Conservation (phyloP, 2,888 invertebrate genomes). For the Anticlea derivata region DNA sequence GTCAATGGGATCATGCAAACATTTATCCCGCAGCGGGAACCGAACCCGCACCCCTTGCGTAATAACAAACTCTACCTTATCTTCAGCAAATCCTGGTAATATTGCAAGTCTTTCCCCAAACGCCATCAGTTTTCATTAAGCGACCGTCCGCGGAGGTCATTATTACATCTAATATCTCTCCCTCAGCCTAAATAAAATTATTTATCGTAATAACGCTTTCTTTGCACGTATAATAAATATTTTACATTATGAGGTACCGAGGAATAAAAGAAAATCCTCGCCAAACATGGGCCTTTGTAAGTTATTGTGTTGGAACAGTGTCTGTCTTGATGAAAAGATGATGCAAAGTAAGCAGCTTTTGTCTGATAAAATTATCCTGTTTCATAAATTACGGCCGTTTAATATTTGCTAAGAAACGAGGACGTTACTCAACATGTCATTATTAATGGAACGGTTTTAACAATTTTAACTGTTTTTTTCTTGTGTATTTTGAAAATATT, state of each 20-base stretch:
- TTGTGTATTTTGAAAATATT: too few species aligned
- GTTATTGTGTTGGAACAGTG: conserved; percentile 26
- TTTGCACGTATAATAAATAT: conserved; percentile 35
- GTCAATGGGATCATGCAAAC: too few species aligned
- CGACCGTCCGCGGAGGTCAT: conserved; percentile 48
- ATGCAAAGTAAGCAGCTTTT: conserved; percentile 15
- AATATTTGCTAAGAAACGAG: conserved; percentile 5
- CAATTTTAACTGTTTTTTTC: too few species aligned
- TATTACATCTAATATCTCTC: conserved; percentile 52
- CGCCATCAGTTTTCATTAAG: conserved; percentile 57
- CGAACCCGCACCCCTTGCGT: too few species aligned
- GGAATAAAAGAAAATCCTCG: conserved; percentile 27
- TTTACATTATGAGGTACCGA: conserved; percentile 26
- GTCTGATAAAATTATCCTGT: conserved; percentile 6
- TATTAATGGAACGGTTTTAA: too few species aligned
- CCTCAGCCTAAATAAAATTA: conserved; percentile 47
- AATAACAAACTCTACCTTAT: conserved; percentile 2
- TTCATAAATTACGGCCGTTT: conserved; percentile 9
- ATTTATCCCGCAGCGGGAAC: too few species aligned
- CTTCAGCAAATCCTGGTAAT: conserved; percentile 1
- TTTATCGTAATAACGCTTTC: conserved; percentile 48
- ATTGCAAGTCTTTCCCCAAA: conserved; percentile 31
- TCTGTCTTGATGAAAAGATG: conserved; percentile 27
- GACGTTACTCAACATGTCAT: neutral
- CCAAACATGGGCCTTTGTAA: conserved; percentile 29